Base-by-base conservation (phyloP, 1,140 invertebrate species). In the Mycetomoellerius zeteki region DNA sequence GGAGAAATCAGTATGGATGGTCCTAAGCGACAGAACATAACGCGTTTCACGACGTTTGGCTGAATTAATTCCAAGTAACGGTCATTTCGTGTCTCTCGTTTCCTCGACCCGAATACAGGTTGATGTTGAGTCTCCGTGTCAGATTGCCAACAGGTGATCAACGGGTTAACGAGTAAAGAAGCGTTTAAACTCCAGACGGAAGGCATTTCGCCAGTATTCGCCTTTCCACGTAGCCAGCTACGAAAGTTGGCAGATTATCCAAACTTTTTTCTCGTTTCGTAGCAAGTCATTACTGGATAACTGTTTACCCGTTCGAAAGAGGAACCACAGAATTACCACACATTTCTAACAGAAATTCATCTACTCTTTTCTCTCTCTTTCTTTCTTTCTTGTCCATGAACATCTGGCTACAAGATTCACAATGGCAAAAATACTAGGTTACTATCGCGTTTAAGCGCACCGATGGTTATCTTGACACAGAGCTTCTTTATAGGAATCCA, bases 131-230 rank as follows among this genome's bases (percentile, higher is more conserved):
- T 33, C 54, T 43, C 10, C 14, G 33, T 7, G 37, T 27, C 10
- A 27, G 69, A 84, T 84, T 77, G 54, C 52, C 52, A 81, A 88
- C 81, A 88, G 76, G 88, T 89, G 86, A 89, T 89, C 88, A 85
- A 76, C 73, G 81, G 76, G 43, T 78, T 89, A 89, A 89, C 77
- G 86, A 86, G 56, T 52, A 47, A 47, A 52, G n/a, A 33, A 76
- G 12, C 52, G 54, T 27, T 84, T 62, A 60, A 84, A 73, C 27
- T 84, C 7, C 2, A 62, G 54, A 78, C 27, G 27, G 60, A 33
- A 84, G 27, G 69, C 80, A 75, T 37, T 75, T 19, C 19, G 52
- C 43, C 37, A 33, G 54, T 54, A 54, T 33, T 73, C 30, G 21
- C 21, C 16, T 81, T 71, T 56, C 54, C 54, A 19, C 60, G 43